phyloP scores from a whole-genome alignment of 2,888 invertebrate genomes.

The Lumbricus terrestris region DNA sequence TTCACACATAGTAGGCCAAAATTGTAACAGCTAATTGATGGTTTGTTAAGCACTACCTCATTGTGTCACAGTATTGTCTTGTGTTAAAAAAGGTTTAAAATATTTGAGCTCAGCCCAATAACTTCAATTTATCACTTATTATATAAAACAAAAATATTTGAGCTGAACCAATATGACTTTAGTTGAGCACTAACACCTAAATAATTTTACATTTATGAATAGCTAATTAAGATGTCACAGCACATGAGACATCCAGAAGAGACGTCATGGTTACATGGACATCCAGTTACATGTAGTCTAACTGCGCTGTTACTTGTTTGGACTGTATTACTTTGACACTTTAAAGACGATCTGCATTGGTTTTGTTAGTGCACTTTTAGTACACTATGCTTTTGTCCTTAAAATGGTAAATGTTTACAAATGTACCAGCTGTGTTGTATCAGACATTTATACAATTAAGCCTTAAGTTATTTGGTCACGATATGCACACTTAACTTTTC shows the following conservation, averaged over 20 bases:
- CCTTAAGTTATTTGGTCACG: not conserved
- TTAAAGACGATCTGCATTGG: no score
- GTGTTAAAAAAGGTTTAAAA: not conserved
- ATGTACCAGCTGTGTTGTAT: not conserved
- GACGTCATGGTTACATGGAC: not conserved
- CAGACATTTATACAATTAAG: not conserved
- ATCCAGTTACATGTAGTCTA: no score
- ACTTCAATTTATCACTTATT: no score
- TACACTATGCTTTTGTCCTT: no score
- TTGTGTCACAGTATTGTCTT: not conserved
- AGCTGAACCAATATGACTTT: no score
- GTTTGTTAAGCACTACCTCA: not conserved
- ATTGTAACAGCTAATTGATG: not conserved
- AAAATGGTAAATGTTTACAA: not conserved
- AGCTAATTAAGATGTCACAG: not conserved
- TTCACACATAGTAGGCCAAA: not conserved
- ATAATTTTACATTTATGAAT: not conserved
- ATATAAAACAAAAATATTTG: no score
- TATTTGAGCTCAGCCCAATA: no score
- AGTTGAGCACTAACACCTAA: not conserved
- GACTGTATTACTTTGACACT: no score
- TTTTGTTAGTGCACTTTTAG: no score
- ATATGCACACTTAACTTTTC: not conserved
- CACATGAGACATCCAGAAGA: not conserved
- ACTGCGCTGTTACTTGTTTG: no score